A percentile compares a stretch with the other conserved stretches of the same genome.
Conservation (phyloP, 2,113 vertebrate genomes). For the Mandrillus leucophaeus region DNA sequence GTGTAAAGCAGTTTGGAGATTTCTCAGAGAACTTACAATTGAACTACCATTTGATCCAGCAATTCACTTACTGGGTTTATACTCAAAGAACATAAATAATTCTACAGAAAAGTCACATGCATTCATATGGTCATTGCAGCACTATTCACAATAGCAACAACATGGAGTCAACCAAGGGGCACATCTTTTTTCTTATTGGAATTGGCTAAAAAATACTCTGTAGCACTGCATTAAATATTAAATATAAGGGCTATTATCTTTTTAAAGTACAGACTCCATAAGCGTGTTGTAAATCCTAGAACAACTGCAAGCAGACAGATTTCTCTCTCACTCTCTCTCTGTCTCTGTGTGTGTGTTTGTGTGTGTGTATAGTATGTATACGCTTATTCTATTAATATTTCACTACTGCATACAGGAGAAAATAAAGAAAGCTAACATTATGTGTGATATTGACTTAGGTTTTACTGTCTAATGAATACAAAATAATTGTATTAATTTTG, state of each 20-base stretch:
- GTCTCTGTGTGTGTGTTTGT: background rate
- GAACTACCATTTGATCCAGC: too few relatives aligned
- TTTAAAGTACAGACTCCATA: background rate
- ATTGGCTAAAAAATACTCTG: background rate
- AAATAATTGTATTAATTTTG: background rate
- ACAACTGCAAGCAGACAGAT: background rate
- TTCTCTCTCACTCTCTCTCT: background rate
- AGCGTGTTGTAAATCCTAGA: background rate
- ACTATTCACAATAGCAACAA: too few relatives aligned
- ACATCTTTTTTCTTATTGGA: background rate
- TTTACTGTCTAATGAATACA: background rate
- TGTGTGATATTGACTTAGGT: background rate
- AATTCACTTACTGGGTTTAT: too few relatives aligned
- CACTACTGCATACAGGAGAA: background rate
- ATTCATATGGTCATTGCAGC: too few relatives aligned
- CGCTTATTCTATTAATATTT: background rate
- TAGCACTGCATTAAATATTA: background rate
- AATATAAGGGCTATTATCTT: background rate
- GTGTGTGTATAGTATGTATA: too few relatives aligned
- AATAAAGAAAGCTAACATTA: background rate
- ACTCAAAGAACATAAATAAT: too few relatives aligned
- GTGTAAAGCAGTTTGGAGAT: too few relatives aligned
- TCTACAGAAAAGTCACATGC: too few relatives aligned
- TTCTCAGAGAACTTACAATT: too few relatives aligned
- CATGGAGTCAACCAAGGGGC: too few relatives aligned